Evolutionary conservation across 2,113 vertebrate species (phyloP), one percentile per base, ranked within the genome.

Genomic region (Capricornis sumatraensis): DNA sequence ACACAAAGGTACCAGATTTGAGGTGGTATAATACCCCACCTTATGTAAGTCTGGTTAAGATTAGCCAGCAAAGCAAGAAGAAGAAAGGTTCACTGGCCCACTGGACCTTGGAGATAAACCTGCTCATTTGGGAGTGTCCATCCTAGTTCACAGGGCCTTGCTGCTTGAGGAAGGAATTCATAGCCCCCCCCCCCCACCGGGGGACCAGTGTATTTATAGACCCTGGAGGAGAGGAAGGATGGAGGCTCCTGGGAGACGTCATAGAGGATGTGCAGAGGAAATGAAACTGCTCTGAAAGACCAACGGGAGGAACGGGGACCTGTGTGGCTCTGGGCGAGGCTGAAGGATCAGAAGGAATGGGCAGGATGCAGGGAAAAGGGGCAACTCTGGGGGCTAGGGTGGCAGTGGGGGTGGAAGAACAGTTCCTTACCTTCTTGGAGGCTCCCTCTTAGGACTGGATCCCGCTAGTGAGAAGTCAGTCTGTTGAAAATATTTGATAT

Each of bases 241-340:
- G 97, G 78, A 95, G 94, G 93, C 96, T 95, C 95, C 78, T 94
- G 93, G 95, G 96, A 96, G 88, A 95, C 86, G 88, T 96, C 98
- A 98, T 94, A 95, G 88, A 97, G 97, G 97, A 98, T 97, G 94
- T 98, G 36, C 81, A 95, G 62, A 96, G 98, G 98, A 98, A 98
- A 96, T 83, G 90, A 82, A 96, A 96, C 52, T 55, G 28, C 67
- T 91, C 60, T 43, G 30, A 93, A 93, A 95, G 62, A 98, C 92
- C 96, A 98, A 94, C 58, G 21, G 40, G 67, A 95, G 91, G 82
- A 96, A 85, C 8, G 8, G 71, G 53, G 89, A 95, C 64, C 83
- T 94, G 43, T 6, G 43, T 78, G 74, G 53, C 76, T 92, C n/a
- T 91, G 81, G 50, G 43, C 67, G 43, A 82, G 76, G 33, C 84